Conservation (phyloP, 2,797 vertebrate genomes). For the Phaenicophaeus curvirostris region DNA sequence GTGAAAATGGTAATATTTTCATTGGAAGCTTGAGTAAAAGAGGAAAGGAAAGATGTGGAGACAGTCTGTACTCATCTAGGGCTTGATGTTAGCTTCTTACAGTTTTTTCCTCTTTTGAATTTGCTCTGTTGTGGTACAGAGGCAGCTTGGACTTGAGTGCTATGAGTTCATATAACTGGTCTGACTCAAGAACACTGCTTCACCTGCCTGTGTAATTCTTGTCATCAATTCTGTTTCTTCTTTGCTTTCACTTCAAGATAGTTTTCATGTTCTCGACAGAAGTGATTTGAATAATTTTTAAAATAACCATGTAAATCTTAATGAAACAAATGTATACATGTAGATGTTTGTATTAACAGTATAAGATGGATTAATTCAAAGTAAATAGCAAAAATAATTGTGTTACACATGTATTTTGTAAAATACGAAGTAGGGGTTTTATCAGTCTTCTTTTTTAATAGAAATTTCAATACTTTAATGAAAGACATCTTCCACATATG, state of each 20-base stretch:
- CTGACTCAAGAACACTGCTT: not conserved
- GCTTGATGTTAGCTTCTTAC: not conserved
- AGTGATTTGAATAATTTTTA: not conserved
- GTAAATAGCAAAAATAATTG: not conserved
- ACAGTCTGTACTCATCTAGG: not conserved
- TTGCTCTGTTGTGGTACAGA: not conserved
- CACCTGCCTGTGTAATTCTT: not conserved
- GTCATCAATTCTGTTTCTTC: not conserved
- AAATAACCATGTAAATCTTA: not conserved
- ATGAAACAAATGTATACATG: not conserved
- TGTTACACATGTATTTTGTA: not conserved
- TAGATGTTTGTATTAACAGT: not conserved
- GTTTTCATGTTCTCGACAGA: not conserved
- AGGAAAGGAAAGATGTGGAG: not conserved
- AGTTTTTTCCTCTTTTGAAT: not conserved
- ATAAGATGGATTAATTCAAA: not conserved
- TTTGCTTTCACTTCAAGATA: not conserved
- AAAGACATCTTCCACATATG: not conserved
- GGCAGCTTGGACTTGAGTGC: not conserved
- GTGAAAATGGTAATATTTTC: slow-evolving; percentile 11
- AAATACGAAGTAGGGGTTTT: not conserved
- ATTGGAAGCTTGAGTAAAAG: not conserved
- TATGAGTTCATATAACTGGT: not conserved
- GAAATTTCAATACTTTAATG: slow-evolving; percentile 10
- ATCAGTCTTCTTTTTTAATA: not conserved